Evolutionary conservation across 2,113 vertebrate genomes (phyloP).

Genomic region (Oplegnathus fasciatus): DNA sequence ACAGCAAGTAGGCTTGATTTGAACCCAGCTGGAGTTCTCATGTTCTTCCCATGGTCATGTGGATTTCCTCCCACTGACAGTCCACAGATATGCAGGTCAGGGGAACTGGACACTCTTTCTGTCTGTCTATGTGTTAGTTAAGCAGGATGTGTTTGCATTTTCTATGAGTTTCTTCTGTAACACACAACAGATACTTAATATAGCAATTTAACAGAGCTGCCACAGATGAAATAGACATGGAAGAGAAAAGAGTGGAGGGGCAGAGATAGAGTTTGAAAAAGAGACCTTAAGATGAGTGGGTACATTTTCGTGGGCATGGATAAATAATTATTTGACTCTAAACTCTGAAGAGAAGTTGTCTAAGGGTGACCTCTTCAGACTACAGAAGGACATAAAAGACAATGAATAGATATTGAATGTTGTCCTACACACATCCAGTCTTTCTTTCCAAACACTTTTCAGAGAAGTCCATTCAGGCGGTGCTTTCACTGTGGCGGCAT

Average conservation of each 20-base stretch:
- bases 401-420: neutral
- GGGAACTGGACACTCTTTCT: neutral
- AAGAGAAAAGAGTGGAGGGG: neutral
- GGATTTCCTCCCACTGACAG: neutral
- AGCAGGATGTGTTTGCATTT: neutral
- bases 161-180: neutral
- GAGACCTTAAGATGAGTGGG: neutral
- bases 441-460: neutral
- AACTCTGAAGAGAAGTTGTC: neutral
- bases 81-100: neutral
- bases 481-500: neutral
- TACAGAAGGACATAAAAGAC: neutral
- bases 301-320: neutral
- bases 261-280: neutral
- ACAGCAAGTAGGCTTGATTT: neutral
- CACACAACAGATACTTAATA: neutral
- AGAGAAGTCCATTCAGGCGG: neutral
- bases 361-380: slow-evolving; percentile 3
- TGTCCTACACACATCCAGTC: neutral
- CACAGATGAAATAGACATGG: neutral
- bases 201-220: neutral
- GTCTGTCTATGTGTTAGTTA: neutral
- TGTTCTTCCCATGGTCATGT: neutral
- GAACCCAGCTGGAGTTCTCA: slow-evolving; percentile 3
- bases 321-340: neutral